phyloP scores from a whole-genome alignment of 2,113 vertebrate species.

The Tylochromis polylepis region DNA sequence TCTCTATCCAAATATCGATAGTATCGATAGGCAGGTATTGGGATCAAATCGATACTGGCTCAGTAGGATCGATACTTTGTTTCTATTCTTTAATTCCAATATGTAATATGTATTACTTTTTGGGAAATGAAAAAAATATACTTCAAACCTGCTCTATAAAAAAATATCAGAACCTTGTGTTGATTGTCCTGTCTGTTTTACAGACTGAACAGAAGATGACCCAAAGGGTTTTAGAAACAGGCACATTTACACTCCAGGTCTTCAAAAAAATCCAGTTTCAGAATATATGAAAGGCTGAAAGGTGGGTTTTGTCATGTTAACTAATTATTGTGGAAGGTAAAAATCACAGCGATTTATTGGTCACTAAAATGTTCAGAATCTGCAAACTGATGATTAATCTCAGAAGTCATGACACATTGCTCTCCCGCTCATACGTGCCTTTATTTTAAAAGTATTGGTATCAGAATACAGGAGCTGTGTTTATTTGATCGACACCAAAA shows the following conservation, averaged over 20 bases:
- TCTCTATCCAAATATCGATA: not conserved
- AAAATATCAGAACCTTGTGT: not conserved
- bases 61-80: not conserved
- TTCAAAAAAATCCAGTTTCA: fast-evolving
- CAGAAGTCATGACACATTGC: not conserved
- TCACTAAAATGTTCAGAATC: not conserved
- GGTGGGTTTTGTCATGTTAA: not conserved
- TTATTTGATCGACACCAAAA: not conserved
- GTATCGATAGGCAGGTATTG: not conserved
- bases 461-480: not conserved
- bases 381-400: not conserved
- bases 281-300: not conserved
- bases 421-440: not conserved
- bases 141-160: not conserved
- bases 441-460: not conserved
- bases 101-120: not conserved
- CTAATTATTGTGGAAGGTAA: not conserved
- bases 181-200: not conserved
- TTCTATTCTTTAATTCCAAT: not conserved
- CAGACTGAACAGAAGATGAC: not conserved
- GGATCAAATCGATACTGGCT: not conserved
- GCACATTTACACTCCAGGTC: not conserved
- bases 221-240: not conserved
- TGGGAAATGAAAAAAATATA: not conserved
- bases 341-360: not conserved